A percentile compares a stretch with the other conserved stretches of the same genome.
These are phyloP conservation scores for Tachycineta bicolor DNA, from an alignment of 2,113 vertebrate genomes.

Conservation along the genomic window DNA sequence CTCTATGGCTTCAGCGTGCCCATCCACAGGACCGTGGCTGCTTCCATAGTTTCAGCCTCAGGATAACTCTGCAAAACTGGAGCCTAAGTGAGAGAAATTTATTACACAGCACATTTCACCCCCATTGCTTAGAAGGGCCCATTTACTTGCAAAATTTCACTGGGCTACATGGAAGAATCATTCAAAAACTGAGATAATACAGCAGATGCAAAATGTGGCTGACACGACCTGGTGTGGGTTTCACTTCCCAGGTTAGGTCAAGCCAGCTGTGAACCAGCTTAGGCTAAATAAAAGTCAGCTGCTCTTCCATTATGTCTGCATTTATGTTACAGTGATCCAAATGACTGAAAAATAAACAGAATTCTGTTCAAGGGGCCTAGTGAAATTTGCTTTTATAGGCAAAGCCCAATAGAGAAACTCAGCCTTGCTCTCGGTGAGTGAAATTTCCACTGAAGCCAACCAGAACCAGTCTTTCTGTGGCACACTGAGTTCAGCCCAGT, in stretches of 20 bases:
- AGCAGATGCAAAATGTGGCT: background rate
- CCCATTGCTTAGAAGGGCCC: background rate
- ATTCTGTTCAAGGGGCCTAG: background rate
- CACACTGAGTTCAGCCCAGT: background rate
- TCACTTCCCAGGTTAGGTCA: background rate
- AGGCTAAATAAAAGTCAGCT: background rate
- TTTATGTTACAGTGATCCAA: background rate
- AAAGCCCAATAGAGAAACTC: background rate
- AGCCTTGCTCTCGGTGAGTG: background rate
- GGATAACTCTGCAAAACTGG: background rate
- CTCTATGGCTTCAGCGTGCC: background rate
- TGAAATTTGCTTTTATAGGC: background rate
- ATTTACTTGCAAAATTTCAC: background rate
- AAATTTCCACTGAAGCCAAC: background rate
- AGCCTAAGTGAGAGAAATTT: background rate
- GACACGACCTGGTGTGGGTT: background rate
- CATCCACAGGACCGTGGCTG: background rate
- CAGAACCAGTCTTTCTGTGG: background rate
- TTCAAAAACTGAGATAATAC: background rate
- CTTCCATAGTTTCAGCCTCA: background rate
- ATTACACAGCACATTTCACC: background rate
- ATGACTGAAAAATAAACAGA: background rate
- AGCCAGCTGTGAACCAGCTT: background rate
- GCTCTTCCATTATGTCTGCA: background rate
- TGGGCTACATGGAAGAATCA: background rate